These are phyloP conservation scores for Leptopilina syphax DNA, from an alignment of 2,888 invertebrate genomes.

Conservation along the genomic window DNA sequence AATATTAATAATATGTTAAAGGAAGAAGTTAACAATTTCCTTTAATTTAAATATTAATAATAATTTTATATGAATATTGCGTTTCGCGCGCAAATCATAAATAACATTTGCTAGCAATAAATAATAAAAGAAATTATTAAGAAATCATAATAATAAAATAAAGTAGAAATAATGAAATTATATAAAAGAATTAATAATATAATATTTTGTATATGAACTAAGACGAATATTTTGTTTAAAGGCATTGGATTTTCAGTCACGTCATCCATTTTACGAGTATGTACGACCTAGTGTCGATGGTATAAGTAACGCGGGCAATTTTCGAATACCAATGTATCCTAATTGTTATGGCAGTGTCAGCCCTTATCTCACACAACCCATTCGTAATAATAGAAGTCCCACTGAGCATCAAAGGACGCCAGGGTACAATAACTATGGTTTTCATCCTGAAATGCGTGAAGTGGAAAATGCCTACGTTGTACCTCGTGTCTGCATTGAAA, in stretches of 20 bases:
- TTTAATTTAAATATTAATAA: too few relatives aligned
- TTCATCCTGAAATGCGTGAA: slow-evolving; percentile 71
- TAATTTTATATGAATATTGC: too few relatives aligned
- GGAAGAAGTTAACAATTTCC: too few relatives aligned
- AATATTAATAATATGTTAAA: too few relatives aligned
- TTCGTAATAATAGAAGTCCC: slow-evolving; percentile 47
- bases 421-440: slow-evolving; percentile 71
- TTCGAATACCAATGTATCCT: slow-evolving; percentile 58
- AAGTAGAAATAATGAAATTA: too few relatives aligned
- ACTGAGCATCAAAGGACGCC: slow-evolving; percentile 60
- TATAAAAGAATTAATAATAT: too few relatives aligned
- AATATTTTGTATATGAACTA: not conserved
- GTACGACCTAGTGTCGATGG: slow-evolving; percentile 56
- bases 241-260: slow-evolving; percentile 60
- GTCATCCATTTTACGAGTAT: slow-evolving; percentile 70
- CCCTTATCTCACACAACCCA: slow-evolving; percentile 59
- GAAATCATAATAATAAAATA: too few relatives aligned
- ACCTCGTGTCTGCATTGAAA: slow-evolving; percentile 69
- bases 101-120: too few relatives aligned
- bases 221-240: slow-evolving; percentile 25
- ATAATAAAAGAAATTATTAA: too few relatives aligned
- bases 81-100: too few relatives aligned
- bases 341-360: slow-evolving; percentile 71
- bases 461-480: slow-evolving; percentile 67
- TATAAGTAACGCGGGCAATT: slow-evolving; percentile 53